Evolutionary conservation across 2,888 invertebrate genomes (phyloP), one percentile per base, ranked within the genome.

Genomic region (Pyrocoelia pectoralis): DNA sequence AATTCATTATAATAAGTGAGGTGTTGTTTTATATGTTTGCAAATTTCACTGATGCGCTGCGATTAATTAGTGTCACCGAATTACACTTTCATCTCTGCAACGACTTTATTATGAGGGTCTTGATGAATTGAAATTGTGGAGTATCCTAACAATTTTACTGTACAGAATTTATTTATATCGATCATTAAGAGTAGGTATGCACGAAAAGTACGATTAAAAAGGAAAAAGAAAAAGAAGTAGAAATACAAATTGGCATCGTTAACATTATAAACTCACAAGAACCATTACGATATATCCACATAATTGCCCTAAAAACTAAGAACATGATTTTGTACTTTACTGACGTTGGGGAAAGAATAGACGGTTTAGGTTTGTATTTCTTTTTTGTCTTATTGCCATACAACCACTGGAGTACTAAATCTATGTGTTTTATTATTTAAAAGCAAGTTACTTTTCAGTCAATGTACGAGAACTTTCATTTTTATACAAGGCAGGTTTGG

Each of bases 261-360:
- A 56, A 60, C 60, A 65, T 56, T 65, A 65, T 56, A 50, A 60
- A 65, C 56, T 56, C 65, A 60, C 56, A 60, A 65, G 60, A 53
- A 56, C 65, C 65, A 65, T 65, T 65, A 62, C 53, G 54, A 65
- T 55, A 24, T 24, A 57, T 54, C 33, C 66, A 64, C 66, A 65
- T 68, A 68, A 67, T 68, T 68, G 67, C 65, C 58, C 57, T 62
- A 58, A 63, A 61, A 62, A 61, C 60, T 61, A 46, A 38, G 67
- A 66, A 69, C 69, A 69, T 64, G 69, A 67, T 66, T 69, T 66
- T 68, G 63, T 66, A 69, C 69, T 69, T 65, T 68, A 53, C 56
- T 13, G 38, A 49, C 49, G 54, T 50, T 17, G 53, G 53, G 49
- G 19, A 48, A 43, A 57, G n/a, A 48, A 40, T 56, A 54, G 46